A percentile compares a stretch with the other conserved stretches of the same genome.
These are phyloP conservation scores for Eupithecia tripunctaria DNA, from an alignment of 2,888 invertebrate genomes.

Conservation along the genomic window DNA sequence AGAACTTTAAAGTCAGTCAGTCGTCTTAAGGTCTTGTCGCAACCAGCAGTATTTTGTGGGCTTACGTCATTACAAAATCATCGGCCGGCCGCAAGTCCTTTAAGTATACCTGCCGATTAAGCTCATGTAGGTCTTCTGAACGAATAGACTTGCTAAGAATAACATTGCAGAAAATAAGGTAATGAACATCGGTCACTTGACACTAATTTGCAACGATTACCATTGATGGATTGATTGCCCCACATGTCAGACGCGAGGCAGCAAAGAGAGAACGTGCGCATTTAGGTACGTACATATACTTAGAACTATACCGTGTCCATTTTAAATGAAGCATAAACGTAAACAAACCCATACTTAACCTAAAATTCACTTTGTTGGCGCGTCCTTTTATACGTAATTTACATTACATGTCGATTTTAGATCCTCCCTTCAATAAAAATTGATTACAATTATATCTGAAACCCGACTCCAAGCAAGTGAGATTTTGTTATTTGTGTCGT, in stretches of 20 bases:
- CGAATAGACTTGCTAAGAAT: not conserved
- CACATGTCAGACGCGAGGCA: slow-evolving; percentile 33
- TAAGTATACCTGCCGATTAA: not conserved
- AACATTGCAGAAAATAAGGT: slow-evolving; percentile 27
- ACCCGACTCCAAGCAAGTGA: no score
- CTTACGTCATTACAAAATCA: no score
- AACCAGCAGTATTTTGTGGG: not conserved
- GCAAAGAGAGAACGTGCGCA: not conserved
- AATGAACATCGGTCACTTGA: slow-evolving; percentile 42
- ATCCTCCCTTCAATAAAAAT: no score
- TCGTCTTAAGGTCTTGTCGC: not conserved
- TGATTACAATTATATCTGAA: no score
- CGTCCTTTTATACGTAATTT: no score
- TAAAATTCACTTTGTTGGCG: no score
- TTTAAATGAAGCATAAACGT: no score
- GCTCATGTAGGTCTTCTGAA: not conserved
- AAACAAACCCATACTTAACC: no score
- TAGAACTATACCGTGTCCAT: no score
- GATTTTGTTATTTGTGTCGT: no score
- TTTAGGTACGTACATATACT: not conserved
- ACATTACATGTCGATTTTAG: no score
- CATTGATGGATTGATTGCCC: slow-evolving; percentile 51
- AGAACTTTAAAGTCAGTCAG: no score
- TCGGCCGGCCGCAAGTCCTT: not conserved
- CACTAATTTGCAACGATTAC: slow-evolving; percentile 50